A percentile compares a stretch with the other conserved stretches of the same genome.
Conservation (phyloP, 2,113 vertebrate genomes). For the Mastomys natalensis region DNA sequence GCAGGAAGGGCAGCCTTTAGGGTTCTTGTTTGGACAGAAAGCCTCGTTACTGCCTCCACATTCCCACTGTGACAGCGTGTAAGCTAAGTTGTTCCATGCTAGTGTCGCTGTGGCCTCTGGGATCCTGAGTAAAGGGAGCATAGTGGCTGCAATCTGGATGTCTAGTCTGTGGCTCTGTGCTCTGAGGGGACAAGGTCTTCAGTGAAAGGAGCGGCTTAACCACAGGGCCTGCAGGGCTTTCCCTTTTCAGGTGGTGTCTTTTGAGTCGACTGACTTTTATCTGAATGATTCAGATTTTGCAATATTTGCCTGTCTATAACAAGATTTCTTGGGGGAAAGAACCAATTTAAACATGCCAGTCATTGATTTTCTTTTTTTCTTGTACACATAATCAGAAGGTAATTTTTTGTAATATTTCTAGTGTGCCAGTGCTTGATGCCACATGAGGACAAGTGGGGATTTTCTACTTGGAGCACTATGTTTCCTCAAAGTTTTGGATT, state of each 20-base stretch:
- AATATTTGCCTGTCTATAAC: not conserved
- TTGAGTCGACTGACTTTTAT: not conserved
- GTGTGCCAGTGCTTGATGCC: not conserved
- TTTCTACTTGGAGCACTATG: not conserved
- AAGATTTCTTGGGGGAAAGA: not conserved
- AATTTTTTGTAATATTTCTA: not conserved
- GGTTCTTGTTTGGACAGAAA: not conserved
- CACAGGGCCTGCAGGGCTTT: accelerated
- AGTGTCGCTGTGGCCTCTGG: not conserved
- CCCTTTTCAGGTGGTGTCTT: not conserved
- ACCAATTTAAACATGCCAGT: not conserved
- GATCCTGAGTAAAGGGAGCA: too few relatives aligned
- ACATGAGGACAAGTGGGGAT: too few relatives aligned
- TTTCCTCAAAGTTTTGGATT: not conserved
- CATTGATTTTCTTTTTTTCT: not conserved
- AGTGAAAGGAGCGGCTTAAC: not conserved
- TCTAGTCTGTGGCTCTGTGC: not conserved
- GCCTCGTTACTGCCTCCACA: not conserved
- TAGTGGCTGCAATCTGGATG: too few relatives aligned
- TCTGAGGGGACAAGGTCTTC: not conserved
- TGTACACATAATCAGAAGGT: not conserved
- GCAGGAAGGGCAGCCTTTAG: not conserved
- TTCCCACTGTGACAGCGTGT: not conserved
- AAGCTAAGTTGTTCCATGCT: not conserved
- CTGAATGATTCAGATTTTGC: not conserved